Conservation (phyloP, 2,797 vertebrate genomes). For the Sarcophilus harrisii region DNA sequence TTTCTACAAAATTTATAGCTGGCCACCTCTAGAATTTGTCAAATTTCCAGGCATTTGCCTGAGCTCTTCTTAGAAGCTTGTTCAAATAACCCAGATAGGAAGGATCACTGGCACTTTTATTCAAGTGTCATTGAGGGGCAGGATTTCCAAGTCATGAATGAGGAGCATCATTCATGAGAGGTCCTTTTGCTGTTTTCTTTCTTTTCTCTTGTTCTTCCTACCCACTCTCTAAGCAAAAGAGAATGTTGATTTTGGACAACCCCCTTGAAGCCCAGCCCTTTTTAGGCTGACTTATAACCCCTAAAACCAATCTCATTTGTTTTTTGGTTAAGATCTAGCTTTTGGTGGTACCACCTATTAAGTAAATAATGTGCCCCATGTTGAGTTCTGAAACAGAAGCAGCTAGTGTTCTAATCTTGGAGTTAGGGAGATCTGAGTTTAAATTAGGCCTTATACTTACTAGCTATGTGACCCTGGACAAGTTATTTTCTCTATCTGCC, state of each 20-base stretch:
- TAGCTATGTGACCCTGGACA: neutral
- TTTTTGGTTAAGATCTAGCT: neutral
- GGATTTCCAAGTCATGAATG: neutral
- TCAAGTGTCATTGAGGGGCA: neutral
- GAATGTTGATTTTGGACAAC: neutral
- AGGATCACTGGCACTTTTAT: neutral
- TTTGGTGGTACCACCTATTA: neutral
- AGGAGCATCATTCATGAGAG: neutral
- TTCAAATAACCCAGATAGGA: neutral
- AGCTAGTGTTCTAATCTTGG: neutral
- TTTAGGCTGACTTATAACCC: neutral
- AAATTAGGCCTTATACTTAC: neutral
- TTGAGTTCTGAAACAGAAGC: neutral
- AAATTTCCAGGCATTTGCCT: neutral
- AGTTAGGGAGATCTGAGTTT: neutral
- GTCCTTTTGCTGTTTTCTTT: neutral
- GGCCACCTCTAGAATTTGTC: neutral
- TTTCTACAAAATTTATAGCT: neutral
- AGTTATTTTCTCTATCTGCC: neutral
- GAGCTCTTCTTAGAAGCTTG: neutral
- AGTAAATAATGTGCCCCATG: neutral
- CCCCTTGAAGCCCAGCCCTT: neutral
- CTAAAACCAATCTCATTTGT: neutral
- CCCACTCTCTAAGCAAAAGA: neutral
- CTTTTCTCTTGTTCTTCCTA: constrained; percentile 5